Base-by-base conservation (phyloP, 2,113 vertebrate genomes). In the Ochotona curzoniae region DNA sequence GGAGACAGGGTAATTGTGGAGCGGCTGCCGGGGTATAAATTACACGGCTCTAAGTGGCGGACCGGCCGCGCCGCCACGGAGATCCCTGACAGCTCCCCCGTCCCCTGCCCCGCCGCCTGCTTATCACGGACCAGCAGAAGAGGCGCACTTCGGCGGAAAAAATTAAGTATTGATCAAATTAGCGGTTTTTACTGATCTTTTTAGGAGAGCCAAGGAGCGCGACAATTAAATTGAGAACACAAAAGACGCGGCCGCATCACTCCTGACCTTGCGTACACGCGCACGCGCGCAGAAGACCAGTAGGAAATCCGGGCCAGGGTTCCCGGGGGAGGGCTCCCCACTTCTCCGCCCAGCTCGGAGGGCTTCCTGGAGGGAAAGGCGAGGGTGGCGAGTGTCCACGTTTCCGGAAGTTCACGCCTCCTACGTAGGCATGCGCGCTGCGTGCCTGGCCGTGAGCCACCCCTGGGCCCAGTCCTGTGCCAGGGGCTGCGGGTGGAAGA, bases 121-220 rank as follows among this genome's bases (percentile, higher is more conserved):
- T 99, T 99, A 99, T 99, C 99, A 98, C 98, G 97, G 98, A 98
- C 98, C 98, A 98, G 98, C 99, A 99, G 99, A 98, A 99, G 98
- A 99, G 98, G 98, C 98, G 98, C 98, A 97, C 98, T 98, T 98
- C 91, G 97, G 98, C 98, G 98, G 98, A 98, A 99, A 99, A 99
- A 99, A 99, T 99, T 99, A 99, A 99, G 99, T 99, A 99, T 99
- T 99, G 99, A 99, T 99, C 99, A 99, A 99, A 99, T 99, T 99
- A 99, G 99, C 99, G 98, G 98, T 99, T 99, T 99, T 99, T 98
- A 99, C 98, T 98, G 98, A 98, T 99, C 98, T 98, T 98, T 98
- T 98, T 98, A 98, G 98, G 98, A 98, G 97, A 98, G 97, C 97
- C 98, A 98, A 98, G 98, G 98, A 98, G 98, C 97, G 97, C 98